These are phyloP conservation scores for Synaphobranchus kaupii DNA, from an alignment of 2,797 vertebrate species.

Conservation along the genomic window DNA sequence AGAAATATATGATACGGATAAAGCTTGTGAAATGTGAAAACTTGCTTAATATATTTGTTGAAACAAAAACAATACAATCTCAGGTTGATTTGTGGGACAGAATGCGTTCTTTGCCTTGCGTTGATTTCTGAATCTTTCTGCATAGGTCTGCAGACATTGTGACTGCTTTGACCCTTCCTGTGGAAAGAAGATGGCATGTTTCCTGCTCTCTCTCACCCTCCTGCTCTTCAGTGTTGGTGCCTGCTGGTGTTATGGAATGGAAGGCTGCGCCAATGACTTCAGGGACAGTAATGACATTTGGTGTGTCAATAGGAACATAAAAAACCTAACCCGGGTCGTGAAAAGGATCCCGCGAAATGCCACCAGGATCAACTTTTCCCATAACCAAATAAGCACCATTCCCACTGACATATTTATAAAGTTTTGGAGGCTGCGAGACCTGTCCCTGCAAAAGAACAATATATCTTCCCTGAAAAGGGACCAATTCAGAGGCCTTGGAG, in stretches of 20 bases:
- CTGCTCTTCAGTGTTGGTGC: background rate
- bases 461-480: background rate
- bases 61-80: constrained; percentile 13
- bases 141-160: constrained; percentile 27
- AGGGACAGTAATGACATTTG: background rate
- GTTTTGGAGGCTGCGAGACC: background rate
- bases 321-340: background rate
- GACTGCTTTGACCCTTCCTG: background rate
- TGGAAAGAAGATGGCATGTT: background rate
- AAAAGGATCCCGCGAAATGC: background rate
- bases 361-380: constrained; percentile 2
- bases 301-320: background rate
- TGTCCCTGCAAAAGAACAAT: background rate
- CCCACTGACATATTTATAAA: background rate
- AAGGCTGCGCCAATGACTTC: background rate
- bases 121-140: constrained; percentile 30
- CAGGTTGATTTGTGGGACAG: constrained; percentile 28
- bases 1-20: no score
- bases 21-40: no score
- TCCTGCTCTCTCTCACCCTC: background rate
- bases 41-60: no score
- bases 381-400: background rate
- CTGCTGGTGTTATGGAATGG: constrained; percentile 8
- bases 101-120: constrained; percentile 12
- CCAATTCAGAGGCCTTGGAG: background rate